Base-by-base conservation (phyloP, 2,888 invertebrate genomes). In the Morpho deidamia region DNA sequence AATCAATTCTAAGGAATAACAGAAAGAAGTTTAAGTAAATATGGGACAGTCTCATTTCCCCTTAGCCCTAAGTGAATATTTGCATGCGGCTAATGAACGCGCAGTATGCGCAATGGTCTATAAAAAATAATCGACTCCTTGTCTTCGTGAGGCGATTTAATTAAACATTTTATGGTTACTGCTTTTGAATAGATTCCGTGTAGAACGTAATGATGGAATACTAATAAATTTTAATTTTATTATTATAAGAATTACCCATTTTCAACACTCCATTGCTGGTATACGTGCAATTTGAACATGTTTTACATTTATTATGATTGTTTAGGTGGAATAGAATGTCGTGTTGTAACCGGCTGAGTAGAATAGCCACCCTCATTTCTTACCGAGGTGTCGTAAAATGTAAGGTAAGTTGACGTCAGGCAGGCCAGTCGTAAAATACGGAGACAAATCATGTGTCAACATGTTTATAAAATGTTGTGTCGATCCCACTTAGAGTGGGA, bases 1-100 rank as follows among this genome's bases (percentile, higher is more conserved):
- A 33, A 44, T 44, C 32, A n/a, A 9, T 32, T 11, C n/a, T 8
- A 32, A 51, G 56, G 40, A 51, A 52, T 44, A 44, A 45, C 43
- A 23, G 39, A 56, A 43, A 42, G 50, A 51, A 55, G 50, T 44
- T n/a, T 51, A 56, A 53, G 51, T 51, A 55, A 70, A 78, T 78
- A 71, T 68, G 70, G 80, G 78, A 78, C 74, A 75, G 58, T 73
- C 64, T 63, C 68, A 71, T 78, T 75, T 66, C 70, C 64, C 50
- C 65, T 41, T 48, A 66, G 67, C 67, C 67, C 72, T 79, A 83
- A 84, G 79, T 81, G 81, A 83, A 83, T 83, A 82, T 84, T 85
- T 81, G 82, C 82, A 83, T 82, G 81, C 69, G 74, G 69, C 64
- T 76, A 78, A 78, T 79, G 74, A 73, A 72, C 67, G 67, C 59